phyloP scores from a whole-genome alignment of 2,113 vertebrate genomes.

The Neodon shergylaensis region DNA sequence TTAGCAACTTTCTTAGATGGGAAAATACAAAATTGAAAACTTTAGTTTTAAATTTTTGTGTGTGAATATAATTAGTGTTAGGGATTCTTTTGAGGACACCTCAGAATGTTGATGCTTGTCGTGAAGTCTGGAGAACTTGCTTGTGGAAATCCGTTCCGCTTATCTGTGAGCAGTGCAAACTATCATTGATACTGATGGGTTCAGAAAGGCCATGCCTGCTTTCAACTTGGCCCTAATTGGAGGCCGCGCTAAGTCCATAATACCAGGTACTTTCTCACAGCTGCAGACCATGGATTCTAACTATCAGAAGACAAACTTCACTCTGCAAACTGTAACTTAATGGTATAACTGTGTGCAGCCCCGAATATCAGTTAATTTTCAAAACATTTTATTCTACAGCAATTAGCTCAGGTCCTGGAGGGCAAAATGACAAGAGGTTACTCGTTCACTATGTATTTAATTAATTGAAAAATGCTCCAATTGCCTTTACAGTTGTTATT shows the following conservation, averaged over 20 bases:
- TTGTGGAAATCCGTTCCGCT: not conserved
- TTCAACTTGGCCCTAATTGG: conserved; percentile 79
- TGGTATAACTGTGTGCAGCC: conserved; percentile 84
- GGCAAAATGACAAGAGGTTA: conserved; percentile 99
- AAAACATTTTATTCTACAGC: conserved; percentile 96
- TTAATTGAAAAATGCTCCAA: conserved; percentile 99
- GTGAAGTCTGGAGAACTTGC: not conserved
- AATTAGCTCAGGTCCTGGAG: conserved; percentile 99
- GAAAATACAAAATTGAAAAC: not conserved
- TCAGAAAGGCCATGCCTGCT: conserved; percentile 25
- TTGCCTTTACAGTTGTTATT: conserved; percentile 99
- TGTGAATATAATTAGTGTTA: not conserved
- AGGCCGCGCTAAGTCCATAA: conserved; percentile 64
- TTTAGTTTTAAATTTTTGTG: not conserved
- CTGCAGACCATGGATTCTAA: conserved; percentile 65
- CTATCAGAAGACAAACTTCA: conserved; percentile 80
- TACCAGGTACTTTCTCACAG: conserved; percentile 61
- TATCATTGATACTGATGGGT: conserved; percentile 58
- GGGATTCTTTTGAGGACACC: not conserved
- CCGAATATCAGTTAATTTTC: conserved; percentile 89
- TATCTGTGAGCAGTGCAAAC: conserved; percentile 20
- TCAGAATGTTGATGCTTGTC: not conserved
- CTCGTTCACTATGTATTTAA: conserved; percentile 99
- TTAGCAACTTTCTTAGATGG: conserved; percentile 1
- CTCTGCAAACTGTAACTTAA: conserved; percentile 85